These are phyloP conservation scores for Caenorhabditis becei DNA, from an alignment of 2,888 invertebrate genomes.

Conservation along the genomic window DNA sequence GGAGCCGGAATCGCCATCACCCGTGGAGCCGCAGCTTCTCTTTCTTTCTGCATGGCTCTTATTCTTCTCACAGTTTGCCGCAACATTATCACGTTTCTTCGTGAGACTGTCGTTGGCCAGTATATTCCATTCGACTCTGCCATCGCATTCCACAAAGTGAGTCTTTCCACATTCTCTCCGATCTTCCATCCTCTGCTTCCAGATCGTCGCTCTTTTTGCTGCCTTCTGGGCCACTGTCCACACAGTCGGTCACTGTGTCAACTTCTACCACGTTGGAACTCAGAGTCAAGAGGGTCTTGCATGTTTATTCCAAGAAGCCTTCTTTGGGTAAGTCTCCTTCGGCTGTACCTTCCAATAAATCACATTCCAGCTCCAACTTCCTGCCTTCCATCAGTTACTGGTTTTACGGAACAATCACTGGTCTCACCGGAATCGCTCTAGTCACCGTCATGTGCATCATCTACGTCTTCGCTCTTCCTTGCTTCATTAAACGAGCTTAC, in stretches of 20 bases:
- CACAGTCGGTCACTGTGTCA: slow-evolving; percentile 94
- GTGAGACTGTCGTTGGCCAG: slow-evolving; percentile 94
- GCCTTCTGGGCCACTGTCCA: slow-evolving; percentile 93
- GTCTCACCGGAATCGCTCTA: slow-evolving; percentile 84
- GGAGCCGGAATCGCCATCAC: slow-evolving; percentile 84
- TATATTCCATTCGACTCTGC: slow-evolving; percentile 95
- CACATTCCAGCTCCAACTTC: slow-evolving; percentile 87
- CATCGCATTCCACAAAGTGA: slow-evolving; percentile 92
- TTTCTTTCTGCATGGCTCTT: slow-evolving; percentile 95
- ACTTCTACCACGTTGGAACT: slow-evolving; percentile 97
- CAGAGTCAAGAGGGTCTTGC: slow-evolving; percentile 93
- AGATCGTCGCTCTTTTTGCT: slow-evolving; percentile 94
- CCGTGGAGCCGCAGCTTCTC: slow-evolving; percentile 87
- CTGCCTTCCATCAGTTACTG: slow-evolving; percentile 95
- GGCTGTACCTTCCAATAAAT: not conserved
- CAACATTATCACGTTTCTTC: slow-evolving; percentile 92
- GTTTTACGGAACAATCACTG: slow-evolving; percentile 91
- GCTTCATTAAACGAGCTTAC: slow-evolving; percentile 90
- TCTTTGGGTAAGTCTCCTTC: slow-evolving; percentile 85
- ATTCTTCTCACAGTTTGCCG: slow-evolving; percentile 89
- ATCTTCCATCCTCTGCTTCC: not conserved
- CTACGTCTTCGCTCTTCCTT: slow-evolving; percentile 96
- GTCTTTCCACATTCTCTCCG: not conserved
- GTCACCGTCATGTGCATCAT: slow-evolving; percentile 92
- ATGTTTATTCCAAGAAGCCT: slow-evolving; percentile 94